A percentile compares a stretch with the other conserved stretches of the same genome.
phyloP scores from a whole-genome alignment of 2,797 vertebrate genomes.

The Psittacula echo region DNA sequence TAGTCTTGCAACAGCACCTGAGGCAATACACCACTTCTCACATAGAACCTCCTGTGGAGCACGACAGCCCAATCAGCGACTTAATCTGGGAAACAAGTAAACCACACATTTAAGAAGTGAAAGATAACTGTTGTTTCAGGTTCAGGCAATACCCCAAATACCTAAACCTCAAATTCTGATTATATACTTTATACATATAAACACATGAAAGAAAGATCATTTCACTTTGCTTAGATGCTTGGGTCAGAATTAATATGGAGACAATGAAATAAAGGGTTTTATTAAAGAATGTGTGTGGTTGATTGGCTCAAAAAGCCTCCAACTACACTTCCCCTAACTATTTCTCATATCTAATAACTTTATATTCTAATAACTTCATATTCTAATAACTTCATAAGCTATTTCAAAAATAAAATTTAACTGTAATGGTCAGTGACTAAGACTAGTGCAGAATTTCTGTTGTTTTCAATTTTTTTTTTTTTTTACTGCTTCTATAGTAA shows the following conservation, averaged over 20 bases:
- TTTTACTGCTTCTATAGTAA: background rate
- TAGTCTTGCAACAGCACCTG: accelerated
- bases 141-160: background rate
- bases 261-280: background rate
- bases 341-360: background rate
- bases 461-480: background rate
- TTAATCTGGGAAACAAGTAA: background rate
- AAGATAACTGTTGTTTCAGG: background rate
- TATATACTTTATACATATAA: background rate
- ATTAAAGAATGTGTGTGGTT: accelerated
- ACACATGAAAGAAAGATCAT: background rate
- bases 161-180: background rate
- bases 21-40: background rate
- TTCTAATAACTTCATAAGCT: background rate
- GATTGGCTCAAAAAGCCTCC: background rate
- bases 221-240: background rate
- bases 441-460: background rate
- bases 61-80: background rate
- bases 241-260: background rate
- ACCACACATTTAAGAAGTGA: background rate
- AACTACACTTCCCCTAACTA: accelerated
- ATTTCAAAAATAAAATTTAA: background rate
- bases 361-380: background rate
- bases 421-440: background rate
- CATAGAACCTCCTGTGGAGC: background rate